A percentile compares a stretch with the other conserved stretches of the same genome.
These are phyloP conservation scores for Temnothorax rugatulus DNA, from an alignment of 2,888 invertebrate genomes.

Conservation along the genomic window DNA sequence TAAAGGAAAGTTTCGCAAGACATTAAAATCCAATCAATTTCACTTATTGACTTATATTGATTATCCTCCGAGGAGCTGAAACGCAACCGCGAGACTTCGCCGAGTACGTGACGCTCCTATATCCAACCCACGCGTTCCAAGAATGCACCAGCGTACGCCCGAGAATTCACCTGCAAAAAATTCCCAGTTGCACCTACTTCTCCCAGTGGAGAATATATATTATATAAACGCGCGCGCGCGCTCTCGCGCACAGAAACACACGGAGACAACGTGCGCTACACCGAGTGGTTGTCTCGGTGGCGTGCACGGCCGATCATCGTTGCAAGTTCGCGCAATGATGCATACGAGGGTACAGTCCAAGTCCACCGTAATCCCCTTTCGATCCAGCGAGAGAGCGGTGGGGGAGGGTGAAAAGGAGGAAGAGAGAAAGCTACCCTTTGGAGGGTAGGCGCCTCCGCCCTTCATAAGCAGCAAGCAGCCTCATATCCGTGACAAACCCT, in stretches of 20 bases:
- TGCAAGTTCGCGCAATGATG: slow-evolving; percentile 55
- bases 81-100: slow-evolving; percentile 43
- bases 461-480: slow-evolving; percentile 70
- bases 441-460: slow-evolving; percentile 66
- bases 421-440: slow-evolving; percentile 62
- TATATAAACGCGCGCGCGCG: not conserved
- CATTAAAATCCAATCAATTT: slow-evolving; percentile 54
- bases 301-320: slow-evolving; percentile 54
- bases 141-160: slow-evolving; percentile 41
- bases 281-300: slow-evolving; percentile 31
- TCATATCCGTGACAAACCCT: slow-evolving; percentile 69
- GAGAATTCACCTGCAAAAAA: slow-evolving; percentile 54
- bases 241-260: not conserved
- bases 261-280: not conserved
- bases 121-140: slow-evolving; percentile 50
- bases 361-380: slow-evolving; percentile 51
- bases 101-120: slow-evolving; percentile 47
- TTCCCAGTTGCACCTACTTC: slow-evolving; percentile 47
- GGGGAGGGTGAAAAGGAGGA: not conserved
- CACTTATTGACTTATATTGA: slow-evolving; percentile 51
- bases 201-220: slow-evolving; percentile 19
- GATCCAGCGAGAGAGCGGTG: slow-evolving; percentile 23
- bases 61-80: slow-evolving; percentile 38
- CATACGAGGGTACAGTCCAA: slow-evolving; percentile 51
- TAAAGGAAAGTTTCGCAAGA: slow-evolving; percentile 31